Conservation (phyloP, 2,888 invertebrate species). For the Hirudinaria manillensis region DNA sequence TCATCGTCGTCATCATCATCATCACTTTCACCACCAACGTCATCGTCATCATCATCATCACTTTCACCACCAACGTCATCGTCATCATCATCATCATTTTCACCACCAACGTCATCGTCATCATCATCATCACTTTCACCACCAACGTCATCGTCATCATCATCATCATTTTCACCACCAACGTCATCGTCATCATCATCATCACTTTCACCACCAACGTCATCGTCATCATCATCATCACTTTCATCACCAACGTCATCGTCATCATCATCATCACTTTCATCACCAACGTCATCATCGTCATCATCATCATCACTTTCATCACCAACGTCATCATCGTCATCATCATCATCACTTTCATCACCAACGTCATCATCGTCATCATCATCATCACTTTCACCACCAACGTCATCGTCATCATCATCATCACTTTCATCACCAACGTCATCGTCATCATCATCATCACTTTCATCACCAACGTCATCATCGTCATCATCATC, state of each 20-base stretch:
- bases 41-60: neutral
- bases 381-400: neutral
- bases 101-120: neutral
- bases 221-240: slow-evolving; percentile 20
- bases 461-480: slow-evolving; percentile 3
- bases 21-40: slow-evolving; percentile 26
- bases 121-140: too few relatives aligned
- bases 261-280: slow-evolving; percentile 18
- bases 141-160: neutral
- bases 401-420: neutral
- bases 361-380: slow-evolving; percentile 23
- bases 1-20: slow-evolving; percentile 25
- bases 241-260: slow-evolving; percentile 5
- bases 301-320: slow-evolving; percentile 2
- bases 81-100: slow-evolving; percentile 17
- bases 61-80: slow-evolving; percentile 6
- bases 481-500: slow-evolving; percentile 9
- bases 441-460: neutral
- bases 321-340: neutral
- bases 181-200: slow-evolving; percentile 8
- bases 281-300: slow-evolving; percentile 19
- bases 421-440: too few relatives aligned
- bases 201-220: slow-evolving; percentile 16
- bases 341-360: slow-evolving; percentile 30
- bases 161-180: slow-evolving; percentile 7